Evolutionary conservation across 2,888 invertebrate genomes (phyloP), one percentile per base, ranked within the genome.

Genomic region (Abrostola triplasia): DNA sequence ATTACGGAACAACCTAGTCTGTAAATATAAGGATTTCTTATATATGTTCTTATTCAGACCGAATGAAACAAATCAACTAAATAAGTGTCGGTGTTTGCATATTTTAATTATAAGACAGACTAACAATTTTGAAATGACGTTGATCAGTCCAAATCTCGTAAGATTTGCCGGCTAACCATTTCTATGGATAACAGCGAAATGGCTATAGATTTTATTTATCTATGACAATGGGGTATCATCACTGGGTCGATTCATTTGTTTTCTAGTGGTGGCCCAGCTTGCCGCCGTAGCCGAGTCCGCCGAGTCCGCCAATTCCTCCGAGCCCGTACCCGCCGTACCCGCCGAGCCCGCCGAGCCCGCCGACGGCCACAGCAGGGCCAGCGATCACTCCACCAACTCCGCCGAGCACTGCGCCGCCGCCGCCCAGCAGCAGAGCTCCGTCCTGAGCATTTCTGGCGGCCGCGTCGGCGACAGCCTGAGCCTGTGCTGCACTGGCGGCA

Each of bases 101-200:
- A 24, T 24, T 79, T 86, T 87, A 85, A 84, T 86, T 83, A 80
- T 67, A 85, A 82, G 82, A 84, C 81, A 84, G 78, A 79, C 82
- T 80, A 81, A 71, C 76, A 80, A 82, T 82, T 81, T 79, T 71
- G 74, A 72, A 82, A 80, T 77, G 83, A 86, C 81, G 84, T 84
- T 85, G 84, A 81, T 86, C 86, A 86, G 83, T 86, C 82, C 80
- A 77, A 82, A 73, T 79, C 73, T 82, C 79, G 72, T 82, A 85
- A 87, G 84, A 88, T 90, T 86, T 90, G 91, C 92, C 88, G 90
- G 24, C 88, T 87, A 87, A 88, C 92, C 91, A 91, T 92, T 92
- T 92, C 91, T 78, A 81, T 81, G 60, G 76, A 84, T 83, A 73
- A 74, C 80, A 78, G 73, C 70, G 90, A 93, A 92, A 93, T 89